Evolutionary conservation across 92 coral and sea anemone genomes (phyloP).

Genomic region (Ricordea florida): DNA sequence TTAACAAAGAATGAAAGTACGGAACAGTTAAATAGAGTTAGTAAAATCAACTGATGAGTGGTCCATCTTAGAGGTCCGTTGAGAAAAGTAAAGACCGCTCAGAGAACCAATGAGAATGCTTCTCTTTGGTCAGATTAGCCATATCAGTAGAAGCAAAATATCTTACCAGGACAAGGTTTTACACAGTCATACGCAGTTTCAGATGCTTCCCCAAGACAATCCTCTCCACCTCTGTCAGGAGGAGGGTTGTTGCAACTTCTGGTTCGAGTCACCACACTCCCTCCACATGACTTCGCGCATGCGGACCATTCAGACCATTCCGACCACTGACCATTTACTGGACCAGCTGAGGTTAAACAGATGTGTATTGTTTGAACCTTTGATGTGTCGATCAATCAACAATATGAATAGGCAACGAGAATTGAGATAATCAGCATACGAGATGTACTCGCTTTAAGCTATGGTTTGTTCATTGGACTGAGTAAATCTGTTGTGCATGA

Average conservation of each 20-base stretch:
- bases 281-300: constrained; percentile 82
- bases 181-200: constrained; percentile 71
- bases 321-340: constrained; percentile 82
- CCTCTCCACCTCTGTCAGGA: constrained; percentile 73
- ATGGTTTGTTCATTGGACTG: too few species aligned
- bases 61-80: too few species aligned
- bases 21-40: neutral
- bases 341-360: constrained; percentile 42
- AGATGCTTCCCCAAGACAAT: constrained; percentile 66
- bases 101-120: too few species aligned
- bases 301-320: constrained; percentile 76
- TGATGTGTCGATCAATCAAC: too few species aligned
- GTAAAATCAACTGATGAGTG: too few species aligned
- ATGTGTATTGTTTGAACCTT: neutral
- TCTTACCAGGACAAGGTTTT: constrained; percentile 76
- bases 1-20: neutral
- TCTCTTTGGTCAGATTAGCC: too few species aligned
- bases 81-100: too few species aligned
- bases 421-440: too few species aligned
- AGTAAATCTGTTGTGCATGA: too few species aligned
- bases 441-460: too few species aligned
- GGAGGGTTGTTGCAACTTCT: constrained; percentile 69
- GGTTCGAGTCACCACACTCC: constrained; percentile 61
- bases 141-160: too few species aligned
- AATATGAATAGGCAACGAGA: too few species aligned